Evolutionary conservation across 1,140 invertebrate species (phyloP).

Genomic region (Pogonomyrmex barbatus): DNA sequence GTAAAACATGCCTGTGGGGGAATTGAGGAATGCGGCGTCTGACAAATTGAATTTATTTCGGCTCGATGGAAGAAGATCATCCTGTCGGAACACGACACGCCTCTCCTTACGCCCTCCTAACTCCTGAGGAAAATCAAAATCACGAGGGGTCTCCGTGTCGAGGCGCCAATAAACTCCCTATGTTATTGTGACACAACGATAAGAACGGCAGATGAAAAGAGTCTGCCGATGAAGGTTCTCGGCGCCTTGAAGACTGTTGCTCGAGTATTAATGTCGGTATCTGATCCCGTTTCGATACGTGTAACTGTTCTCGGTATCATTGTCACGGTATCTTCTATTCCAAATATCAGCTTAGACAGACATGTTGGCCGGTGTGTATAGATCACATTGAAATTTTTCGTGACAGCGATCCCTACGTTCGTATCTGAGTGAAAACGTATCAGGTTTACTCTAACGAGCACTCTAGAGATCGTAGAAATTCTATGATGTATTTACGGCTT

Average conservation of each 20-base stretch:
- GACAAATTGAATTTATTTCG: slow-evolving; percentile 66
- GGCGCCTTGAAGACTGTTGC: slow-evolving; percentile 29
- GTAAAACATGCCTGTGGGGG: neutral
- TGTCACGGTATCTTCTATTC: slow-evolving; percentile 22
- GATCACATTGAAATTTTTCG: slow-evolving; percentile 14
- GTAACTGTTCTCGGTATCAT: slow-evolving; percentile 17
- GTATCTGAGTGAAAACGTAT: slow-evolving; percentile 3
- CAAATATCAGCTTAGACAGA: neutral
- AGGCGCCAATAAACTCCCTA: slow-evolving; percentile 63
- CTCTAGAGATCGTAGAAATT: slow-evolving; percentile 24
- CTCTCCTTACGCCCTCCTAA: neutral
- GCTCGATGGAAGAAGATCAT: neutral
- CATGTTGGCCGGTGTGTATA: neutral
- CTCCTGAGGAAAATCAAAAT: slow-evolving; percentile 18
- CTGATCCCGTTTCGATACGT: slow-evolving; percentile 30
- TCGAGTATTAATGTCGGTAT: slow-evolving; percentile 44
- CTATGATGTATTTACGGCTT: slow-evolving; percentile 23
- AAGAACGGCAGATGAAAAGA: slow-evolving; percentile 64
- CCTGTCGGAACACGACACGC: neutral
- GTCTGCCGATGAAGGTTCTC: slow-evolving; percentile 33
- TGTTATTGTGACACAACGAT: slow-evolving; percentile 69
- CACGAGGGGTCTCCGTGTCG: neutral
- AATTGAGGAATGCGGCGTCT: slow-evolving; percentile 25
- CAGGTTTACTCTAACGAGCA: slow-evolving; percentile 24
- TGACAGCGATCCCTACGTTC: no score